Evolutionary conservation across 2,797 vertebrate genomes (phyloP).

Genomic region (Hydrophis major): DNA sequence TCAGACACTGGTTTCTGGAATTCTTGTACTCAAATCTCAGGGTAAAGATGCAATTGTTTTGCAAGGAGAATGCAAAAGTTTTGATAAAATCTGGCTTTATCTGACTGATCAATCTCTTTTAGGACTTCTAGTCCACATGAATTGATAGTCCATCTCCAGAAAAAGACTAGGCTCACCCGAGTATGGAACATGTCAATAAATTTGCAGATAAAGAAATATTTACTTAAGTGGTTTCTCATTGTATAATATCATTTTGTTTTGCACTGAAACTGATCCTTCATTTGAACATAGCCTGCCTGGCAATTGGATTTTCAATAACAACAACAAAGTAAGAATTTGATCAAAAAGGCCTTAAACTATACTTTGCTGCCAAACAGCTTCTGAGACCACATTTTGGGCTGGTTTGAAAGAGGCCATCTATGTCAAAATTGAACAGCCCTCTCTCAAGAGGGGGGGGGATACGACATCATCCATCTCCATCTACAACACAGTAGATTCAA

Average conservation of each 20-base stretch:
- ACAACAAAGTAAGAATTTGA: slow-evolving; percentile 10
- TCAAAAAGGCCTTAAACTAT: slow-evolving; percentile 40
- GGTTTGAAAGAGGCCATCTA: too few relatives aligned
- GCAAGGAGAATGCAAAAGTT: slow-evolving; percentile 42
- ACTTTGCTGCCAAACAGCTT: slow-evolving; percentile 53
- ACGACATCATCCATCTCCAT: too few relatives aligned
- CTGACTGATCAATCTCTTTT: slow-evolving; percentile 42
- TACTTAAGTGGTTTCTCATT: slow-evolving; percentile 42
- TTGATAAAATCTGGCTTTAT: slow-evolving; percentile 50
- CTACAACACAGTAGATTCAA: too few relatives aligned
- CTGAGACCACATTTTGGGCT: neutral
- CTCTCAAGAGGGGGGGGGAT: too few relatives aligned
- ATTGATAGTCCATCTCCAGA: slow-evolving; percentile 45
- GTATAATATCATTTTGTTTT: slow-evolving; percentile 45
- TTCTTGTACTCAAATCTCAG: slow-evolving; percentile 42
- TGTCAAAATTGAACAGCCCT: too few relatives aligned
- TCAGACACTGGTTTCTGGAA: slow-evolving; percentile 13
- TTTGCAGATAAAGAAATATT: slow-evolving; percentile 20
- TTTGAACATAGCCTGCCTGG: slow-evolving; percentile 47
- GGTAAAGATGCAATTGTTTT: slow-evolving; percentile 27
- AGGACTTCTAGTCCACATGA: slow-evolving; percentile 37
- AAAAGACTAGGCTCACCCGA: neutral
- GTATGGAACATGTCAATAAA: slow-evolving; percentile 33
- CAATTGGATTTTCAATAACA: slow-evolving; percentile 38
- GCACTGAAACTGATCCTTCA: slow-evolving; percentile 35